These are phyloP conservation scores for Pseudanteris insignis DNA, from an alignment of 2,888 invertebrate genomes.

Conservation along the genomic window DNA sequence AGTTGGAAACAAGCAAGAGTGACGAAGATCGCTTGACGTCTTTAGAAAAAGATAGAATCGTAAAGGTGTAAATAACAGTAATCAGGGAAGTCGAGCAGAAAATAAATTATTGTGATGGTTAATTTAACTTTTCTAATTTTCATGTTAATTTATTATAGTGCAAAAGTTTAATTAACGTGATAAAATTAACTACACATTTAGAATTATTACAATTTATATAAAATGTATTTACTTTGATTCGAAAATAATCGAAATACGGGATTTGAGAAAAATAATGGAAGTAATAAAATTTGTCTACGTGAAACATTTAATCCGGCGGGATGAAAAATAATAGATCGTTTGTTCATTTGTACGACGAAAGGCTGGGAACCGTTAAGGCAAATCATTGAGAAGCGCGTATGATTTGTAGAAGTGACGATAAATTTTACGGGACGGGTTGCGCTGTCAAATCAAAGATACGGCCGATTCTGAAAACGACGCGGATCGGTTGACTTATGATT, in stretches of 20 bases:
- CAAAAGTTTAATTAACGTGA: too few species aligned
- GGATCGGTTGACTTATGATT: constrained; percentile 40
- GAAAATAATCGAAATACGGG: background rate
- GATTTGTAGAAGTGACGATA: constrained; percentile 37
- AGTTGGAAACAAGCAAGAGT: constrained; percentile 6
- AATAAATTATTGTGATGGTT: constrained; percentile 23
- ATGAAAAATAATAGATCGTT: constrained; percentile 19
- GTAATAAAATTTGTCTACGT: constrained; percentile 15
- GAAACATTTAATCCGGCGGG: constrained; percentile 6
- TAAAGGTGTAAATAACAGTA: constrained; percentile 15
- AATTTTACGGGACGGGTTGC: constrained; percentile 31
- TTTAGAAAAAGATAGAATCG: background rate
- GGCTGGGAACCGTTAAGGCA: constrained; percentile 26
- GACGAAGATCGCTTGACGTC: background rate
- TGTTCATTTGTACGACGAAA: constrained; percentile 25
- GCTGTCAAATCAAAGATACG: constrained; percentile 41
- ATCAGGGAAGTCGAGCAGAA: constrained; percentile 33
- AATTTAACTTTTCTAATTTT: constrained; percentile 29
- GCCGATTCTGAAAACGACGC: constrained; percentile 30
- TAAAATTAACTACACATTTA: too few species aligned
- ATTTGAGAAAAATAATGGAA: too few species aligned
- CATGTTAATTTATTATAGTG: too few species aligned
- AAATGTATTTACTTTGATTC: too few species aligned
- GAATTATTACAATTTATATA: too few species aligned
- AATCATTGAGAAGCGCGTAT: constrained; percentile 25